phyloP scores from a whole-genome alignment of 2,113 vertebrate genomes.

The Clarias batrachus region DNA sequence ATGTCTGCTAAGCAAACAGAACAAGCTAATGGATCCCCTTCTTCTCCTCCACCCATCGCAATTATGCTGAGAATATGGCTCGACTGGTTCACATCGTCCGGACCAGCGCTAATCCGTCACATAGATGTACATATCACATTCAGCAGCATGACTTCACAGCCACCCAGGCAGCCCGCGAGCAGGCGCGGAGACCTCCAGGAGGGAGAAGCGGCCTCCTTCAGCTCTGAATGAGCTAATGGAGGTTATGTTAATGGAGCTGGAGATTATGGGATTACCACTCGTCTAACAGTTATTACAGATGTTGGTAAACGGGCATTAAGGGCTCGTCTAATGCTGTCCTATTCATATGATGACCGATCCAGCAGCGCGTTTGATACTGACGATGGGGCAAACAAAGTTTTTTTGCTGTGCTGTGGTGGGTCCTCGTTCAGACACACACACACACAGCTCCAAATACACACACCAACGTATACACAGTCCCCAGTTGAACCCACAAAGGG shows the following conservation, averaged over 20 bases:
- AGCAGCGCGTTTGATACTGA: slow-evolving; percentile 63
- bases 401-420: slow-evolving; percentile 77
- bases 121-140: slow-evolving; percentile 86
- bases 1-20: slow-evolving; percentile 84
- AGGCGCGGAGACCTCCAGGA: slow-evolving; percentile 74
- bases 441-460: not conserved
- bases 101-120: slow-evolving; percentile 83
- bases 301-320: slow-evolving; percentile 78
- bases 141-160: slow-evolving; percentile 80
- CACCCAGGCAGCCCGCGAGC: slow-evolving; percentile 86
- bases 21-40: slow-evolving; percentile 80
- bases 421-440: slow-evolving; percentile 57
- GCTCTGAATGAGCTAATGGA: slow-evolving; percentile 83
- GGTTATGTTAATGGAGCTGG: slow-evolving; percentile 79
- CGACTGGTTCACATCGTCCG: slow-evolving; percentile 80
- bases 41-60: slow-evolving; percentile 87
- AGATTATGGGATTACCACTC: slow-evolving; percentile 87
- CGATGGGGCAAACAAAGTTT: slow-evolving; percentile 61
- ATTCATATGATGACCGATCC: slow-evolving; percentile 68
- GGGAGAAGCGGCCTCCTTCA: slow-evolving; percentile 75
- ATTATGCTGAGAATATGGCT: slow-evolving; percentile 83
- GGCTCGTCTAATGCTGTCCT: slow-evolving; percentile 65
- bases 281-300: slow-evolving; percentile 84
- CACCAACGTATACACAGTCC: not conserved
- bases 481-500: not conserved